A percentile compares a stretch with the other conserved stretches of the same genome.
phyloP scores from a whole-genome alignment of 2,113 vertebrate genomes.

The Myotis yumanensis region DNA sequence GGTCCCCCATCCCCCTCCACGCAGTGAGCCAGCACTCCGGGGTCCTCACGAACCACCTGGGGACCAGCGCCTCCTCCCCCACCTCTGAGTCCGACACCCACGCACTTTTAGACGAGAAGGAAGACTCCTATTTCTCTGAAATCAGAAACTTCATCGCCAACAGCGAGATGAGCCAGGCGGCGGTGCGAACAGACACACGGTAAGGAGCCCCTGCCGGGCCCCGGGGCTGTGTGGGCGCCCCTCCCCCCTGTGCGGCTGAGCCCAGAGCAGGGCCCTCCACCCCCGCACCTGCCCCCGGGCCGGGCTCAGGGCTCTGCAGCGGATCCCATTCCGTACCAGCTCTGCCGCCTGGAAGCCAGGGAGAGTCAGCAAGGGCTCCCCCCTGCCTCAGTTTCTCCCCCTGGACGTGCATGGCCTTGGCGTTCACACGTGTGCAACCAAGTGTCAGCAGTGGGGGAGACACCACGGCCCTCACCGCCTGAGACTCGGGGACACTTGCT shows the following conservation, averaged over 20 bases:
- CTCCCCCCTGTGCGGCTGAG: not conserved
- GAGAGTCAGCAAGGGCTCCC: not conserved
- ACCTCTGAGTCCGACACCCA: conserved; percentile 99
- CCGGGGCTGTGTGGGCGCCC: accelerated
- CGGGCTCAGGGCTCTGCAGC: not conserved
- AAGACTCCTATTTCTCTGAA: conserved; percentile 99
- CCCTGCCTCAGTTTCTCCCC: not conserved
- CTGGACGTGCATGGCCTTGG: not conserved
- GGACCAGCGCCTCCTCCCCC: conserved; percentile 91
- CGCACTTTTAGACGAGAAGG: conserved; percentile 99
- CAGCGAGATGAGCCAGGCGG: conserved; percentile 94
- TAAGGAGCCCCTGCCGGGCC: conserved; percentile 49
- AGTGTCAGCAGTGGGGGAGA: accelerated
- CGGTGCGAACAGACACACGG: conserved; percentile 94
- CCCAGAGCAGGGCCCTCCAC: not conserved
- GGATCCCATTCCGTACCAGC: accelerated
- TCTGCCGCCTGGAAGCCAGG: not conserved
- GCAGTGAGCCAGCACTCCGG: conserved; percentile 98
- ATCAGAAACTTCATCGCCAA: conserved; percentile 99
- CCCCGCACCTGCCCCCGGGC: not conserved
- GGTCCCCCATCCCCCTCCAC: not conserved
- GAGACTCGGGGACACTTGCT: too few species aligned
- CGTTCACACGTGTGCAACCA: accelerated
- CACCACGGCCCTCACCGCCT: accelerated
- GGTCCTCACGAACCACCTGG: conserved; percentile 92